A percentile compares a stretch with the other conserved stretches of the same genome.
phyloP scores from a whole-genome alignment of 2,797 vertebrate genomes.

The Spinibarbus caldwelli region DNA sequence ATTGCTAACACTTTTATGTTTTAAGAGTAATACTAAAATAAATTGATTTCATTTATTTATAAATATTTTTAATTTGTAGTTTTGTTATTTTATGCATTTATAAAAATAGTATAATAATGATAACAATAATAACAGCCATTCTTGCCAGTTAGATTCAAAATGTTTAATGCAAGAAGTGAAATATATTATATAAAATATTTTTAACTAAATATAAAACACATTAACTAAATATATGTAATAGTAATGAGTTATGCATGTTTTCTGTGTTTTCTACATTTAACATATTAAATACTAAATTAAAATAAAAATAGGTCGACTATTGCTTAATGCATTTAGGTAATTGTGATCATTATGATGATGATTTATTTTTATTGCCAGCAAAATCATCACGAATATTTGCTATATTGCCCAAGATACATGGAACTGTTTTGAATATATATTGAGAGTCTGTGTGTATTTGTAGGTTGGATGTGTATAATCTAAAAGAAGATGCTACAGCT shows the following conservation, averaged over 20 bases:
- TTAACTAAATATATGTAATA: background rate
- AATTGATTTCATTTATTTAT: background rate
- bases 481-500: conserved; percentile 94
- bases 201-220: background rate
- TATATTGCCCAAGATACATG: background rate
- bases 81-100: background rate
- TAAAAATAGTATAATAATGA: no score
- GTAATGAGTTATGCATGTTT: background rate
- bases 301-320: background rate
- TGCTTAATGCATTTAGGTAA: background rate
- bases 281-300: background rate
- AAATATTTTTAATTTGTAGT: background rate
- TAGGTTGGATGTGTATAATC: conserved; percentile 95
- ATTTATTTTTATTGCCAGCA: background rate
- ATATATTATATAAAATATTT: background rate
- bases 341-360: background rate
- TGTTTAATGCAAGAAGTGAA: background rate
- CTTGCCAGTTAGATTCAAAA: background rate
- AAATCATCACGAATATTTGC: background rate
- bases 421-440: background rate
- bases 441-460: background rate
- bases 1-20: background rate
- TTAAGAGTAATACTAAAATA: background rate
- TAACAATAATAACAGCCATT: background rate
- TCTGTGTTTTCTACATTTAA: background rate